phyloP scores from a whole-genome alignment of 1,140 invertebrate genomes.

The Nephotettix cincticeps region DNA sequence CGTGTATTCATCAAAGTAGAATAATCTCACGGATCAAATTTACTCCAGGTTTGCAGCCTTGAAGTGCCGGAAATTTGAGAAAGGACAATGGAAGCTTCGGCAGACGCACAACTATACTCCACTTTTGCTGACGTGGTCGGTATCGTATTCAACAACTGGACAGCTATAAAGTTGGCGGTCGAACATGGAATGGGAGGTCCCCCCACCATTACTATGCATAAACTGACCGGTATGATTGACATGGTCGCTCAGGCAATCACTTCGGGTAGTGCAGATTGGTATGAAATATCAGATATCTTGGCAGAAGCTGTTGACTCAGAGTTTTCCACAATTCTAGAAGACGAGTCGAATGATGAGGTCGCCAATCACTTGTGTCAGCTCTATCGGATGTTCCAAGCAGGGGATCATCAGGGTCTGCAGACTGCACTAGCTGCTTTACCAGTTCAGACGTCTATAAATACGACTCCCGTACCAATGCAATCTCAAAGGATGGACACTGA shows the following conservation, averaged over 20 bases:
- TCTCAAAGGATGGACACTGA: neutral
- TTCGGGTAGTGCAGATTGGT: slow-evolving; percentile 50
- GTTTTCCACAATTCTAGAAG: slow-evolving; percentile 63
- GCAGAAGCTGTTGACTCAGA: slow-evolving; percentile 65
- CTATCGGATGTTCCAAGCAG: neutral
- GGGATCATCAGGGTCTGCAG: neutral
- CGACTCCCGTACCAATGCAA: neutral
- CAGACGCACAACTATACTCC: neutral
- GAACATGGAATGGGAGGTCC: slow-evolving; percentile 65
- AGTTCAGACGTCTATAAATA: neutral
- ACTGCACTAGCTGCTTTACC: neutral
- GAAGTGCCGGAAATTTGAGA: too few species aligned
- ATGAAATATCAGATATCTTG: slow-evolving; percentile 57
- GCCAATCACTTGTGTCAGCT: slow-evolving; percentile 18
- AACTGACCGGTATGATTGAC: slow-evolving; percentile 44
- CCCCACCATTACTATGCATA: neutral
- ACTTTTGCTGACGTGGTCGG: slow-evolving; percentile 67
- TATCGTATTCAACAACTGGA: slow-evolving; percentile 63
- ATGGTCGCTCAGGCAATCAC: slow-evolving; percentile 50
- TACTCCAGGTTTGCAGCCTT: too few species aligned
- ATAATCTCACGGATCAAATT: too few species aligned
- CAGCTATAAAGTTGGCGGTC: slow-evolving; percentile 59
- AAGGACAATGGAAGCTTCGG: too few species aligned
- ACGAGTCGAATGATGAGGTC: slow-evolving; percentile 49
- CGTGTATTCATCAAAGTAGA: too few species aligned